phyloP scores from a whole-genome alignment of 2,888 invertebrate genomes.

The Steinernema hermaphroditum region DNA sequence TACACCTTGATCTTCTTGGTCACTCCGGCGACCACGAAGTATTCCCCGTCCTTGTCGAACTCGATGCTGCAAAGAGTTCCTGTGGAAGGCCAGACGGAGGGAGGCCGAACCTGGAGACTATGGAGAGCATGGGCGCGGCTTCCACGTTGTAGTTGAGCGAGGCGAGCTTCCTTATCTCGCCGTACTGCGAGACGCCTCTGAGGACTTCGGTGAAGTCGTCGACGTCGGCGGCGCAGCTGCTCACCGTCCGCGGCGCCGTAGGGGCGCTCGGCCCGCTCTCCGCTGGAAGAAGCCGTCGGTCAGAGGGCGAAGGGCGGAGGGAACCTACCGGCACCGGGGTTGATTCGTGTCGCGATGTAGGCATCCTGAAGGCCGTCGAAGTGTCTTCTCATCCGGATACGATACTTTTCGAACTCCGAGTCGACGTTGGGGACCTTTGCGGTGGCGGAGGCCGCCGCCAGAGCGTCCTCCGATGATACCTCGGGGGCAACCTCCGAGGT shows the following conservation, averaged over 20 bases:
- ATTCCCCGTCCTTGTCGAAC: constrained; percentile 92
- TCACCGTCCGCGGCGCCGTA: constrained; percentile 33
- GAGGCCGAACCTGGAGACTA: constrained; percentile 68
- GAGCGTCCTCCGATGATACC: not conserved
- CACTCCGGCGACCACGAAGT: constrained; percentile 92
- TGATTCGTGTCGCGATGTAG: constrained; percentile 73
- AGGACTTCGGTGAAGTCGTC: constrained; percentile 80
- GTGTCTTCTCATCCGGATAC: constrained; percentile 80
- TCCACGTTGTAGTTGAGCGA: constrained; percentile 87
- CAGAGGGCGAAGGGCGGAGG: not conserved
- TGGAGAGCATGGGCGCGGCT: constrained; percentile 76
- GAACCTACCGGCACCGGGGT: too few species aligned
- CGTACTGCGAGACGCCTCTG: constrained; percentile 81
- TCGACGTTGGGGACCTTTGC: constrained; percentile 28
- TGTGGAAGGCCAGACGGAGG: constrained; percentile 21
- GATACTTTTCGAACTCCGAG: constrained; percentile 67
- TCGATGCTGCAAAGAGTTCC: constrained; percentile 79
- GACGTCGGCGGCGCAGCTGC: constrained; percentile 59
- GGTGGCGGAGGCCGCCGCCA: constrained; percentile 9
- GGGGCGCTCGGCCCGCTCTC: not conserved
- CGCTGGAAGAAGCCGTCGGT: not conserved
- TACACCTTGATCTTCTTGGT: constrained; percentile 86
- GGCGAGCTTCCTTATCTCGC: constrained; percentile 79
- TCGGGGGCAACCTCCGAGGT: constrained; percentile 8
- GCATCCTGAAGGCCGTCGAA: constrained; percentile 86